Evolutionary conservation across 2,888 invertebrate species (phyloP).

Genomic region (Drosophila nigricruria): DNA sequence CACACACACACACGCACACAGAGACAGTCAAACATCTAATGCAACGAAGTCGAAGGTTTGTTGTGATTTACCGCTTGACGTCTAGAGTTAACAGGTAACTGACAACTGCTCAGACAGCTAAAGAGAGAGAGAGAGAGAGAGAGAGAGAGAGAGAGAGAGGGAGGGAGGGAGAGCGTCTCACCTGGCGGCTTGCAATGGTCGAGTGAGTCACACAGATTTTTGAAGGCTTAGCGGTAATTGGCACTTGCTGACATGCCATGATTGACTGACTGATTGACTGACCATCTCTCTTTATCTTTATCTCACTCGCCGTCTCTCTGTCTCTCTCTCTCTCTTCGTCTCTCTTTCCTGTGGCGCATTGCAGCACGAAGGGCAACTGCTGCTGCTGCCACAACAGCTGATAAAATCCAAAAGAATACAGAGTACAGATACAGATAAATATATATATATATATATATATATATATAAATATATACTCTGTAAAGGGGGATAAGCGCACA

Average conservation of each 20-base stretch:
- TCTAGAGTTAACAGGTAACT: constrained; percentile 24
- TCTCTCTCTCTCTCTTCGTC: neutral
- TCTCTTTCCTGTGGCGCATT: constrained; percentile 45
- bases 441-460: neutral
- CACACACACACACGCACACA: neutral
- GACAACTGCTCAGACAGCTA: constrained; percentile 8
- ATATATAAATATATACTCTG: neutral
- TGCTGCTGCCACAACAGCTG: constrained; percentile 25
- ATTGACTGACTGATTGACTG: constrained; percentile 16
- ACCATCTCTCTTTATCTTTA: neutral
- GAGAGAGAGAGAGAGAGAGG: neutral
- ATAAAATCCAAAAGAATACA: constrained; percentile 34
- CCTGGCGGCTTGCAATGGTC: constrained; percentile 55
- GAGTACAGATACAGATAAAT: constrained; percentile 1
- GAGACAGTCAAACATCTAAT: neutral
- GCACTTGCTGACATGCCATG: constrained; percentile 57
- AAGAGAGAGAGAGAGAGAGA: neutral
- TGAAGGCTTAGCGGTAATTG: constrained; percentile 62
- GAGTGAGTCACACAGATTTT: constrained; percentile 61
- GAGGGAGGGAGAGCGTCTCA: constrained; percentile 6
- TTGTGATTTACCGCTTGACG: constrained; percentile 34
- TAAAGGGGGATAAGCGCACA: constrained; percentile 15
- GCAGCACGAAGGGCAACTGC: constrained; percentile 61
- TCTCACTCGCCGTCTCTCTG: neutral
- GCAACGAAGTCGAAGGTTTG: constrained; percentile 8